Evolutionary conservation across 2,113 vertebrate genomes (phyloP), one percentile per base, ranked within the genome.

Genomic region (Hypomesus transpacificus): DNA sequence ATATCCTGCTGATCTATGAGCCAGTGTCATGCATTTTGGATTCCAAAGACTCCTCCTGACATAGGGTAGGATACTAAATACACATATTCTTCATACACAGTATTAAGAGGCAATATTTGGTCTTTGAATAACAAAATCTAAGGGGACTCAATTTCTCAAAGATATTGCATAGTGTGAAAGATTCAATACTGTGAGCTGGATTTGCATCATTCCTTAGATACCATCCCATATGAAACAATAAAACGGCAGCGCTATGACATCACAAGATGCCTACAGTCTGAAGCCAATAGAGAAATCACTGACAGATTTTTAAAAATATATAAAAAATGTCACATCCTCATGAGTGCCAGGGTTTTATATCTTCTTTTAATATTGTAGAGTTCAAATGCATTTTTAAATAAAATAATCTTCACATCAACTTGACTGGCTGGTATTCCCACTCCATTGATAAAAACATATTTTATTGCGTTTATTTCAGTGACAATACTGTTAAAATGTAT

Each of bases 171-270:
- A 3, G 14, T 28, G 21, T 61, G 21, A 16, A 61, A 7, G 21
- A 63, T 39, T 63, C 8, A 17, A 31, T 77, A 77, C 63, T 39
- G 68, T 1, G 2, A 58, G 46, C 57, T 78, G 66, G 59, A 69
- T 75, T 63, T 73, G 56, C 46, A 60, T 62, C 21, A 14, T 39
- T 77, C 52, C 66, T 64, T 51, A 28, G 62, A 69, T 73, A 58
- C 66, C 65, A 82, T 59, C 61, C 62, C 28, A 60, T 60, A 76
- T 76, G 13, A 79, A 21, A 75, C 62, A 74, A 74, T 83, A 74
- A 76, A 73, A 22, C 16, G 22, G 56, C 59, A 54, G 21, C 64
- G 75, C 31, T 77, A 53, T 63, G 13, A 63, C 13, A 63, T 66
- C 80, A 73, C 75, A 74, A 76, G 73, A 52, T 14, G 8, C 6